Evolutionary conservation across 2,113 vertebrate genomes (phyloP).

Genomic region (Carlito syrichta): DNA sequence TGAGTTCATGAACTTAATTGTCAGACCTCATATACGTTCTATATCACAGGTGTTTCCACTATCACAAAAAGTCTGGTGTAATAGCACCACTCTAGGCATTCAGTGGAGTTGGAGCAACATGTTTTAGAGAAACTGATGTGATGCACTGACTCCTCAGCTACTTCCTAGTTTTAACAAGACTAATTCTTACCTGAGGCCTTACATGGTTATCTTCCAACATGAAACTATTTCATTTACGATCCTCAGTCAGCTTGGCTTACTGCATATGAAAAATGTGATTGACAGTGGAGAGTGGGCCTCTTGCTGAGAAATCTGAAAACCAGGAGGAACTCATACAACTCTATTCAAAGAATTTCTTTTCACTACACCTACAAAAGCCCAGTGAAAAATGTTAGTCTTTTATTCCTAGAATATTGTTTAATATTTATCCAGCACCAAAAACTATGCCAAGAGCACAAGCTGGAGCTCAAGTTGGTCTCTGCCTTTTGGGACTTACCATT

Average conservation of each 20-base stretch:
- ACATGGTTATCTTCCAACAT: background rate
- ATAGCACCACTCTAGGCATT: background rate
- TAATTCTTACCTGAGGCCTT: background rate
- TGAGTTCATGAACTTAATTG: no score
- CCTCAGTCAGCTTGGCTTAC: background rate
- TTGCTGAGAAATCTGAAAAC: conserved; percentile 25
- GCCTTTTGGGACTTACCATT: conserved; percentile 61
- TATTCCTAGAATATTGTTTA: conserved; percentile 63
- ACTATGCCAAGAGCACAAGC: conserved; percentile 11
- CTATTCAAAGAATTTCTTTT: conserved; percentile 45
- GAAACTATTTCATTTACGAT: conserved; percentile 14
- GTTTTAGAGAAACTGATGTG: background rate
- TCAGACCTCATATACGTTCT: background rate
- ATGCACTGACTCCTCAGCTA: background rate
- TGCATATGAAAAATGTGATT: conserved; percentile 14
- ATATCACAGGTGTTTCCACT: background rate
- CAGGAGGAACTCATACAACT: background rate
- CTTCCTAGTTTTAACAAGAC: background rate
- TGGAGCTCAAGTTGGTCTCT: conserved; percentile 33
- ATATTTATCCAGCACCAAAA: conserved; percentile 69
- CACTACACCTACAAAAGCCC: conserved; percentile 22
- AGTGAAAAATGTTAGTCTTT: conserved; percentile 48
- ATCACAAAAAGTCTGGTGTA: background rate
- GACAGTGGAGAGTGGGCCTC: background rate
- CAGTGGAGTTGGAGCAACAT: background rate